Evolutionary conservation across 2,888 invertebrate genomes (phyloP).

Genomic region (Acheta domesticus): DNA sequence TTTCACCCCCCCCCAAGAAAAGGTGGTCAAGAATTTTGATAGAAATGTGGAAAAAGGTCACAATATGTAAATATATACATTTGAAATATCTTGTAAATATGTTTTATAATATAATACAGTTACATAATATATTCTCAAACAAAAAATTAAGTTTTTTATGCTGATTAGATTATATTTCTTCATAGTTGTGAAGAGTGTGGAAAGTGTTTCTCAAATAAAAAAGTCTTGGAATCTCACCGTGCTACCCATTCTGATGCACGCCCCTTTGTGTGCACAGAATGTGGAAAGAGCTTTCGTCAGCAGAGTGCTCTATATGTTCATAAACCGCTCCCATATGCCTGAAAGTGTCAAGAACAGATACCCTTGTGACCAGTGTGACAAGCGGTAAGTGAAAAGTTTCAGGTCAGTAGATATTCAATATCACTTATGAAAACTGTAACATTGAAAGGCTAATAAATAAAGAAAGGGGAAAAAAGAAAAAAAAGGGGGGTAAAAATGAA

Average conservation of each 20-base stretch:
- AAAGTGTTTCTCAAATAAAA: constrained; percentile 55
- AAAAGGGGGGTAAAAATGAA: no score
- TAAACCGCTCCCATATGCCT: constrained; percentile 55
- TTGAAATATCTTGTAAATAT: no score
- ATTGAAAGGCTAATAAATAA: no score
- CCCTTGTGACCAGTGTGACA: constrained; percentile 59
- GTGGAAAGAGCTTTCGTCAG: constrained; percentile 56
- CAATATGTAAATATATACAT: no score
- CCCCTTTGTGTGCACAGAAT: constrained; percentile 53
- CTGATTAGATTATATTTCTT: background rate
- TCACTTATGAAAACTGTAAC: no score
- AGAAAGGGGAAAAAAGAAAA: no score
- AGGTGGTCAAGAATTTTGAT: no score
- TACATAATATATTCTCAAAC: background rate
- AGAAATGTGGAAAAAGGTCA: no score
- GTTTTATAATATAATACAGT: no score
- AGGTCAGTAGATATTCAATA: no score
- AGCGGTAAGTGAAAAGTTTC: constrained; percentile 44
- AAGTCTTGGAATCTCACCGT: constrained; percentile 51
- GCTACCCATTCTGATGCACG: constrained; percentile 52
- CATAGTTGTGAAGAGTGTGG: constrained; percentile 54
- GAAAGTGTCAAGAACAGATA: constrained; percentile 56
- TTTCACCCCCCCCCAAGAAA: no score
- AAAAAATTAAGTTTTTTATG: background rate
- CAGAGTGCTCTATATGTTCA: constrained; percentile 56